phyloP scores from a whole-genome alignment of 2,888 invertebrate genomes.

The Rapana venosa region DNA sequence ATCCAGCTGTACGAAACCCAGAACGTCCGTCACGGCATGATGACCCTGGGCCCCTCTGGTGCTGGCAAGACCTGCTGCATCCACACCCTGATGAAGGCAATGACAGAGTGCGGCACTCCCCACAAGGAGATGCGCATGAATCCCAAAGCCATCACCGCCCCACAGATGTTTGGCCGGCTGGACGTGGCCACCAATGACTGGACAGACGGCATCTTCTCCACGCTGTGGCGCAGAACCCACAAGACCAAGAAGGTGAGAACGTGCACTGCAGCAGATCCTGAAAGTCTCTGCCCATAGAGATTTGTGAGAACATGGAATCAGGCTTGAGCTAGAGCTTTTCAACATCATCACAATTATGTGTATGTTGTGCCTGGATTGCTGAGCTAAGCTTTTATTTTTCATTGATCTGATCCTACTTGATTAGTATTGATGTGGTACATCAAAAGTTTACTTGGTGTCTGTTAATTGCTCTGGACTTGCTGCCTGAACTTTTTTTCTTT shows the following conservation, averaged over 20 bases:
- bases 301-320: too few relatives aligned
- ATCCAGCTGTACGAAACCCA: constrained; percentile 86
- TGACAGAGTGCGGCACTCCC: constrained; percentile 89
- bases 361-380: too few relatives aligned
- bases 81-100: constrained; percentile 91
- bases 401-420: too few relatives aligned
- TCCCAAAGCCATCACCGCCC: constrained; percentile 97
- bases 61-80: constrained; percentile 90
- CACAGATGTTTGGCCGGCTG: constrained; percentile 97
- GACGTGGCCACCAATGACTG: constrained; percentile 99
- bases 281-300: too few relatives aligned
- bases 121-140: constrained; percentile 99
- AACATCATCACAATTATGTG: too few relatives aligned
- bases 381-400: too few relatives aligned
- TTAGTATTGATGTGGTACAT: too few relatives aligned
- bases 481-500: too few relatives aligned
- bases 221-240: constrained; percentile 95
- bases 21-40: constrained; percentile 79
- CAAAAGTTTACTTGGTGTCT: too few relatives aligned
- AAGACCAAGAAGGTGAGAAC: constrained; percentile 86
- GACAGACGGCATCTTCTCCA: constrained; percentile 99
- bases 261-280: too few relatives aligned
- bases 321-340: too few relatives aligned
- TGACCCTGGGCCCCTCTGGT: constrained; percentile 78
- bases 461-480: too few relatives aligned